A percentile compares a stretch with the other conserved stretches of the same genome.
phyloP scores from a whole-genome alignment of 2,888 invertebrate genomes.

The Gordius sp. region DNA sequence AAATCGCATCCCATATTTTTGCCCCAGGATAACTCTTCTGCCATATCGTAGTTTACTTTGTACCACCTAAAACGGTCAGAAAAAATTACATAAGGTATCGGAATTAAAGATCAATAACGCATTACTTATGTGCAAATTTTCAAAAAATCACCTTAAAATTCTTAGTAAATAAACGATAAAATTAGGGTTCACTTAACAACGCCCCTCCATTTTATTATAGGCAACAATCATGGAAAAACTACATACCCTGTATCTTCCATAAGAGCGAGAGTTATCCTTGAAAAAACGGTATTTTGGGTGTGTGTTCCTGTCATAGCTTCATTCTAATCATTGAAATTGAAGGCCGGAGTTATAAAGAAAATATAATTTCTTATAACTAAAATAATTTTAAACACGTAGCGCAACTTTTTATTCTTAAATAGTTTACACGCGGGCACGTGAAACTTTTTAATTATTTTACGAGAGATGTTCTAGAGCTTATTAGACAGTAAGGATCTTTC shows the following conservation, averaged over 20 bases:
- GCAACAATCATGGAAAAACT: too few relatives aligned
- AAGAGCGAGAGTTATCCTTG: conserved; percentile 66
- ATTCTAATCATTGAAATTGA: conserved; percentile 37
- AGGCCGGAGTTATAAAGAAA: too few relatives aligned
- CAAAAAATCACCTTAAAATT: neutral
- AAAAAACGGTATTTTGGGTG: conserved; percentile 87
- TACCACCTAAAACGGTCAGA: conserved; percentile 36
- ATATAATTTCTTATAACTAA: too few relatives aligned
- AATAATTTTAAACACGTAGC: too few relatives aligned
- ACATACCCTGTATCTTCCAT: conserved; percentile 80
- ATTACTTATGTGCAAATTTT: neutral
- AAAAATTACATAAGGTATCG: conserved; percentile 13
- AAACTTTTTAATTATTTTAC: too few relatives aligned
- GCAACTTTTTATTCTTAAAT: neutral
- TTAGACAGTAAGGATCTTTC: too few relatives aligned
- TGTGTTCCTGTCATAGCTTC: conserved; percentile 98
- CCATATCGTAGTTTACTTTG: conserved; percentile 55
- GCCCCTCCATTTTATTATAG: too few relatives aligned
- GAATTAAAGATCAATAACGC: conserved; percentile 15
- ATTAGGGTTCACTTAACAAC: too few relatives aligned
- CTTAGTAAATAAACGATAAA: neutral
- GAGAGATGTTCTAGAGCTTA: too few relatives aligned
- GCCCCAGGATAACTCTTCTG: conserved; percentile 63
- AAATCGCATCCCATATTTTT: conserved; percentile 66
- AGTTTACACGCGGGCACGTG: neutral